phyloP scores from a whole-genome alignment of 2,797 vertebrate genomes.

The Siniperca obscura region DNA sequence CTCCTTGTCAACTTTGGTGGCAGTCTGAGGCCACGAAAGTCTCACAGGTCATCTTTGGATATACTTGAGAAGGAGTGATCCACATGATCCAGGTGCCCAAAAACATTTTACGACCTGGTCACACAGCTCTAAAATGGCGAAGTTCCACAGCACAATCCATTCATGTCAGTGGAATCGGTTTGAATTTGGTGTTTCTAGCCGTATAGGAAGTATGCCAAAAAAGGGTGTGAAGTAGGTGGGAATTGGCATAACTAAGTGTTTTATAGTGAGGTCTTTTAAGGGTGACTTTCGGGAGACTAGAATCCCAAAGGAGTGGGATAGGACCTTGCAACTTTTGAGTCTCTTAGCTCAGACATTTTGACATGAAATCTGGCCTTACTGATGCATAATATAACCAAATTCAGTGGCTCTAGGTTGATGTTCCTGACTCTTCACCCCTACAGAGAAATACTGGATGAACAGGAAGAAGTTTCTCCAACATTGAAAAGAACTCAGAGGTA shows the following conservation, averaged over 20 bases:
- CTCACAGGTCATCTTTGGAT: not conserved
- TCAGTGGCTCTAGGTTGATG: not conserved
- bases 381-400: not conserved
- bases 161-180: not conserved
- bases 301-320: not conserved
- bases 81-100: not conserved
- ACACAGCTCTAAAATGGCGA: not conserved
- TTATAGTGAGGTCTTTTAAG: too few species aligned
- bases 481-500: conserved; percentile 12
- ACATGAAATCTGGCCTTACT: not conserved
- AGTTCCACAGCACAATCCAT: not conserved
- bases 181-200: not conserved
- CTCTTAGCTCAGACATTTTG: not conserved
- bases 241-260: too few species aligned
- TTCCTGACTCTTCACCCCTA: not conserved
- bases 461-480: not conserved
- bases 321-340: not conserved
- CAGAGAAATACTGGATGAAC: not conserved
- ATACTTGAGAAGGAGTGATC: not conserved
- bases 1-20: not conserved
- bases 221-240: not conserved
- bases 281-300: too few species aligned
- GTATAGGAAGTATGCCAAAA: not conserved
- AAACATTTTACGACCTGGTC: not conserved
- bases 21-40: not conserved